Conservation (phyloP, 2,888 invertebrate species). For the Schrankia costaestrigalis region DNA sequence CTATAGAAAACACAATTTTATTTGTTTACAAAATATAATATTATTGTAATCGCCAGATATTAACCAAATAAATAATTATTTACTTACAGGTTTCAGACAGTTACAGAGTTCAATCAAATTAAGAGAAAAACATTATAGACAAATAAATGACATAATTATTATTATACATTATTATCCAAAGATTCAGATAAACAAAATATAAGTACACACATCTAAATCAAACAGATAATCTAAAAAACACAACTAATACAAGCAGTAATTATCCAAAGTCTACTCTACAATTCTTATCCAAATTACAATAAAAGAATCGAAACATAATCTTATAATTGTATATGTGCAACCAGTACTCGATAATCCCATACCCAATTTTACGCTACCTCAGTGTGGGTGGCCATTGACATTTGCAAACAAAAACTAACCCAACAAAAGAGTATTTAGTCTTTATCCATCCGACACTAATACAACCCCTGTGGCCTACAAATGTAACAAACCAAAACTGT, state of each 20-base stretch:
- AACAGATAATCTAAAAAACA: too few relatives aligned
- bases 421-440: slow-evolving; percentile 23
- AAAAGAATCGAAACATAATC: slow-evolving; percentile 21
- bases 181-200: too few relatives aligned
- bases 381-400: slow-evolving; percentile 37
- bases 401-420: slow-evolving; percentile 26
- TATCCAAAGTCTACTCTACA: too few relatives aligned
- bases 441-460: slow-evolving; percentile 47
- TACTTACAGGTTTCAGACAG: too few relatives aligned
- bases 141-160: too few relatives aligned
- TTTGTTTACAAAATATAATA: too few relatives aligned
- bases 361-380: slow-evolving; percentile 51
- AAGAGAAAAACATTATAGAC: background rate
- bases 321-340: slow-evolving; percentile 33
- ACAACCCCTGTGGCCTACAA: slow-evolving; percentile 51
- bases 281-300: slow-evolving; percentile 15
- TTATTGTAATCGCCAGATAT: too few relatives aligned
- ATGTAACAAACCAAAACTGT: slow-evolving; percentile 61
- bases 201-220: too few relatives aligned
- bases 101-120: too few relatives aligned
- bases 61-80: too few relatives aligned
- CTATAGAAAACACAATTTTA: too few relatives aligned
- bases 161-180: too few relatives aligned
- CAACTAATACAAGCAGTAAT: background rate
- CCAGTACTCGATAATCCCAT: slow-evolving; percentile 44